Percentiles rank a stretch among this genome's conserved stretches.
Evolutionary conservation across 1,140 invertebrate genomes (phyloP).

Genomic region (Proctacanthus coquilletti): DNA sequence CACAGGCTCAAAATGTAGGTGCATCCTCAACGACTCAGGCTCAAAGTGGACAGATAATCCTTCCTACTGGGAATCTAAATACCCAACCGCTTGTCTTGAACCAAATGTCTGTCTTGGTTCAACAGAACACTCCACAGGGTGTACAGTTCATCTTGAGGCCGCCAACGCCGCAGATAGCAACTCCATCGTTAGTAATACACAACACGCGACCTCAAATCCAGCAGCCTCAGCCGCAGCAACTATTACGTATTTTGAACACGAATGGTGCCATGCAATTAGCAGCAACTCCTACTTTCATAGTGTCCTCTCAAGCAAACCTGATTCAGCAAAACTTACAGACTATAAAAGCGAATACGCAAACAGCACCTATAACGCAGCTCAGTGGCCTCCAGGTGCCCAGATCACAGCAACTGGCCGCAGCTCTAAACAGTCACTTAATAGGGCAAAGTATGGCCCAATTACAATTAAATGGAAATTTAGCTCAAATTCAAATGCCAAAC

Average conservation of each 20-base stretch:
- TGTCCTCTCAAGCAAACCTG: constrained; percentile 29
- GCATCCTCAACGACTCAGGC: not conserved
- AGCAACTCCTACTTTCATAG: constrained; percentile 28
- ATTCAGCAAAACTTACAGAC: constrained; percentile 27
- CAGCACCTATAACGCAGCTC: constrained; percentile 15
- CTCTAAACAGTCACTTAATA: constrained; percentile 24
- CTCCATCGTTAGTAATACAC: constrained; percentile 30
- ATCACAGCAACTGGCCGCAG: constrained; percentile 28
- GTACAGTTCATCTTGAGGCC: constrained; percentile 36
- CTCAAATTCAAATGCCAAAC: constrained; percentile 30
- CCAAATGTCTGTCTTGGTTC: constrained; percentile 29
- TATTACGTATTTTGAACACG: constrained; percentile 32
- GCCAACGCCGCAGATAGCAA: constrained; percentile 32
- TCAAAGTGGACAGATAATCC: constrained; percentile 25
- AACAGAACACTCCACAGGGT: constrained; percentile 32
- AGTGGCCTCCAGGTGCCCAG: constrained; percentile 24
- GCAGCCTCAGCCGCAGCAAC: constrained; percentile 32
- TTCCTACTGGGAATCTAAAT: constrained; percentile 15
- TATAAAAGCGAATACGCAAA: constrained; percentile 12
- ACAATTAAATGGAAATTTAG: constrained; percentile 19
- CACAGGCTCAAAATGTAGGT: not conserved
- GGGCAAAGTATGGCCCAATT: constrained; percentile 26
- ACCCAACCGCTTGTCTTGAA: constrained; percentile 24
- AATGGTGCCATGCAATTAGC: constrained; percentile 34
- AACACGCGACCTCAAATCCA: constrained; percentile 23